These are phyloP conservation scores for Nycticebus coucang DNA, from an alignment of 2,113 vertebrate genomes.

Conservation along the genomic window DNA sequence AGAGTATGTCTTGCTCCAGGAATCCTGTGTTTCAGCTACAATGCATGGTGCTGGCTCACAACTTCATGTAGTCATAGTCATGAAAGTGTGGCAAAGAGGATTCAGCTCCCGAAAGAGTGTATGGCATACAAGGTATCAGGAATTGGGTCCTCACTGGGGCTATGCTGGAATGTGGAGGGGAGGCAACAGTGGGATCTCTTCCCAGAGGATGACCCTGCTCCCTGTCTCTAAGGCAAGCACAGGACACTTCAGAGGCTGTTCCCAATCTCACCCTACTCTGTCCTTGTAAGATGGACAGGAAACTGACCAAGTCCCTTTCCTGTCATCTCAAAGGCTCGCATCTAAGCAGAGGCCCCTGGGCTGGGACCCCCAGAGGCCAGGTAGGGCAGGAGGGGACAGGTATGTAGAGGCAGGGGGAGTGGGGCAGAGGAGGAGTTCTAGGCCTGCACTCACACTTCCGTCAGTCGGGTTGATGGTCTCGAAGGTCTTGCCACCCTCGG, in stretches of 20 bases:
- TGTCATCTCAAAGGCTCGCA: accelerated
- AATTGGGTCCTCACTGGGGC: not conserved
- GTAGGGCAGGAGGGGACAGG: too few relatives aligned
- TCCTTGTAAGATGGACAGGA: not conserved
- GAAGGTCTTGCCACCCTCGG: constrained; percentile 86
- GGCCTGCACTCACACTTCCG: constrained; percentile 86
- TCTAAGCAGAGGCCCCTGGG: not conserved
- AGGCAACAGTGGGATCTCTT: not conserved
- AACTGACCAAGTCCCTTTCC: not conserved
- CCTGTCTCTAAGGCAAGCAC: not conserved
- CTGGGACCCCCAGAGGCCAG: not conserved
- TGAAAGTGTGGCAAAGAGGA: not conserved
- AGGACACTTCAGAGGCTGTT: not conserved
- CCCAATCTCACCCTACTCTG: accelerated
- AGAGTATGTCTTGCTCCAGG: not conserved
- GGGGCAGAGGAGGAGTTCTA: accelerated
- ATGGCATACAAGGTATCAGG: not conserved
- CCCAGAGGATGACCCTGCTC: not conserved
- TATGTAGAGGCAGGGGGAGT: not conserved
- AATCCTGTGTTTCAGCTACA: not conserved
- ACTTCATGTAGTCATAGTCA: not conserved
- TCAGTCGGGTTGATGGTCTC: constrained; percentile 90
- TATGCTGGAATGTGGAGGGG: not conserved
- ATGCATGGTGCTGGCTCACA: not conserved
- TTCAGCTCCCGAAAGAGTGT: not conserved